phyloP scores from a whole-genome alignment of 2,113 vertebrate genomes.

The Phyllostomus hastatus region DNA sequence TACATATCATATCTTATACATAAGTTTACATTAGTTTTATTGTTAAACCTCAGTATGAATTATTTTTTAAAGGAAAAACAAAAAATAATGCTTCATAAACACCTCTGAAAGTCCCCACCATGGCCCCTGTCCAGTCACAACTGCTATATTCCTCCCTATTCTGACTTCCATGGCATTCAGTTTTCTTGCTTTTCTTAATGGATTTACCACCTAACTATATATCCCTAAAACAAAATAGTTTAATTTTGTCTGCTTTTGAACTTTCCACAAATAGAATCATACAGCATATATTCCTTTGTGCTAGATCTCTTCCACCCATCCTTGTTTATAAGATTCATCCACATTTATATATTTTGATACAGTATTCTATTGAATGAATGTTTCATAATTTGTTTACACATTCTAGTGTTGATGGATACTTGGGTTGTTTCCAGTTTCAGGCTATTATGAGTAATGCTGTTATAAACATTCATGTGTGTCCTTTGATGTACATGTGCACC shows the following conservation, averaged over 20 bases:
- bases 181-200: slow-evolving; percentile 1
- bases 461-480: neutral
- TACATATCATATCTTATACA: neutral
- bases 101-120: neutral
- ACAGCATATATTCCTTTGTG: neutral
- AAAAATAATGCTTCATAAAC: neutral
- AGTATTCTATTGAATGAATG: neutral
- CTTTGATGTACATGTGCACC: neutral
- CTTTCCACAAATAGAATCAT: neutral
- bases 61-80: neutral
- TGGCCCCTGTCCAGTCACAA: neutral
- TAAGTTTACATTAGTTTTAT: neutral
- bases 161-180: neutral
- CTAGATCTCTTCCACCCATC: neutral
- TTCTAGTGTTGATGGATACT: neutral
- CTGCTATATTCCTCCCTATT: neutral
- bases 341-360: neutral
- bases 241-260: neutral
- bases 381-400: neutral
- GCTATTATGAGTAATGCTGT: neutral
- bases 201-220: neutral
- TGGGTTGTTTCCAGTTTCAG: neutral
- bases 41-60: neutral
- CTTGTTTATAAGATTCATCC: neutral
- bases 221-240: neutral